phyloP scores from a whole-genome alignment of 2,888 invertebrate genomes.

The Drosophila aldrichi region DNA sequence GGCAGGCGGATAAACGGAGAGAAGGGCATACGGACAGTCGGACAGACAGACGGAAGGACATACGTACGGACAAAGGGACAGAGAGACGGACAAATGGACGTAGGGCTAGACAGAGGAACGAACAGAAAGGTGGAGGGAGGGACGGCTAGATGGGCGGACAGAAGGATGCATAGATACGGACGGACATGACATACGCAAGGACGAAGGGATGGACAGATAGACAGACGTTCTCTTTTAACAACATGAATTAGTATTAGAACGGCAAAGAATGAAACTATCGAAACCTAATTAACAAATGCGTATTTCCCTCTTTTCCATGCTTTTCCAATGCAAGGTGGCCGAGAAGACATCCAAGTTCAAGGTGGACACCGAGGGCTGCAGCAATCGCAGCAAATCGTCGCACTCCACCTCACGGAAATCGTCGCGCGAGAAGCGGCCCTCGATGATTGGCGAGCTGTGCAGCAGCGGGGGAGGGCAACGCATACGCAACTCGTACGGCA shows the following conservation, averaged over 20 bases:
- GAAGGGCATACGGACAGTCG: background rate
- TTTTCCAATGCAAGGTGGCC: slow-evolving; percentile 84
- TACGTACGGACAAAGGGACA: background rate
- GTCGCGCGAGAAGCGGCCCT: slow-evolving; percentile 87
- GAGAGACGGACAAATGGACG: background rate
- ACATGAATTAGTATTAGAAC: background rate
- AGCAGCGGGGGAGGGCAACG: slow-evolving; percentile 85
- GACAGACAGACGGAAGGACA: no score
- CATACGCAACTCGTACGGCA: slow-evolving; percentile 85
- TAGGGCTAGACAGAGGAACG: no score
- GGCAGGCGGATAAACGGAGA: no score
- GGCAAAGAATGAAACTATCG: no score
- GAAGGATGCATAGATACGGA: no score
- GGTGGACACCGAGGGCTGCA: slow-evolving; percentile 89
- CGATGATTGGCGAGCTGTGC: slow-evolving; percentile 85
- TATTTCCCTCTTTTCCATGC: background rate
- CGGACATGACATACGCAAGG: no score
- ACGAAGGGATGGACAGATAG: background rate
- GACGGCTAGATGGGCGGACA: no score
- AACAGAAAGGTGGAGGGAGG: no score
- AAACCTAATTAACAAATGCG: background rate
- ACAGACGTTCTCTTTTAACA: background rate
- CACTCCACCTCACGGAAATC: slow-evolving; percentile 90
- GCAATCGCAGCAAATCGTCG: slow-evolving; percentile 87
- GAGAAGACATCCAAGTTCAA: slow-evolving; percentile 91